Percentiles rank a stretch among this genome's conserved stretches.
phyloP scores from a whole-genome alignment of 2,888 invertebrate genomes.

The Globia sparganii region DNA sequence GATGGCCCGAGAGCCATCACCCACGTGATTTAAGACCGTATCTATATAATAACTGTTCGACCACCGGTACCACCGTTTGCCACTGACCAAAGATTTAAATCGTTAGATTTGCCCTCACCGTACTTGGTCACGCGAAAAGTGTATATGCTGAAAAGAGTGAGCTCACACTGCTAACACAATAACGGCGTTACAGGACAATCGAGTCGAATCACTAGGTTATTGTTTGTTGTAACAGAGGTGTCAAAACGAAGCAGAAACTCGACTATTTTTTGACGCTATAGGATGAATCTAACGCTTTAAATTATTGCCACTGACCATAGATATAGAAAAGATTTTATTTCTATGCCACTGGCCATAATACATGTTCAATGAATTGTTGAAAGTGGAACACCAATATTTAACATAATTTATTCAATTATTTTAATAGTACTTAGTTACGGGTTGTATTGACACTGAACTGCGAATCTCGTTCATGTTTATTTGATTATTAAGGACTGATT shows the following conservation, averaged over 20 bases:
- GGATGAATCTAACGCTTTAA: background rate
- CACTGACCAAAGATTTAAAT: conserved; percentile 4
- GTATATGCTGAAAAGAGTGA: background rate
- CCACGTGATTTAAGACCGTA: conserved; percentile 61
- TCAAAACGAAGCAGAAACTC: background rate
- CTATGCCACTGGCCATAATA: conserved; percentile 1
- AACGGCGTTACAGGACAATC: background rate
- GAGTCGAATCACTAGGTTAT: background rate
- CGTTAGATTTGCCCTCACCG: background rate
- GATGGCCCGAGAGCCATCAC: conserved; percentile 41
- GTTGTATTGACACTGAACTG: conserved; percentile 17
- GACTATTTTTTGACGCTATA: background rate
- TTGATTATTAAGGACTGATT: too few relatives aligned
- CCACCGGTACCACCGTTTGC: conserved; percentile 25
- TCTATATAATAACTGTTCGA: conserved; percentile 57
- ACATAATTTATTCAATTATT: conserved; percentile 47
- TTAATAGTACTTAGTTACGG: conserved; percentile 12
- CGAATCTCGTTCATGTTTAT: conserved; percentile 34
- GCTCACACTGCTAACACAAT: background rate
- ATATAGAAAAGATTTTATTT: background rate
- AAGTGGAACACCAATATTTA: conserved; percentile 49
- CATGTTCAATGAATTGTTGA: conserved; percentile 51
- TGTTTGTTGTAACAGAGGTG: background rate
- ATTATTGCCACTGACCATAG: background rate
- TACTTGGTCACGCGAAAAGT: background rate